A percentile compares a stretch with the other conserved stretches of the same genome.
Evolutionary conservation across 2,797 vertebrate species (phyloP).

Genomic region (Tachyglossus aculeatus): DNA sequence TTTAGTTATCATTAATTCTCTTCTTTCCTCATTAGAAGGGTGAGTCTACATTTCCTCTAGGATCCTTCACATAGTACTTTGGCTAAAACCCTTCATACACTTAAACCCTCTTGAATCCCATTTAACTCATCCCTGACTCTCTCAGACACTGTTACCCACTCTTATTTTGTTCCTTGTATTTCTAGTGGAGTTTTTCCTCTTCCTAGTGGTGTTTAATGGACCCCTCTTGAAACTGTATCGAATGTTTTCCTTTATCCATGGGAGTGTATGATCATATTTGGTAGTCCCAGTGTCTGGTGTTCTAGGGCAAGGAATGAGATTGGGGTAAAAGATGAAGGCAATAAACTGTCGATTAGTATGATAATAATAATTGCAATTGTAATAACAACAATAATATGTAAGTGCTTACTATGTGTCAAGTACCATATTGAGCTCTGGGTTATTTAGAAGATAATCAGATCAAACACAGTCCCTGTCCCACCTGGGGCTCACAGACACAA

Average conservation of each 20-base stretch:
- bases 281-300: too few relatives aligned
- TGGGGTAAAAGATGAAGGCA: too few relatives aligned
- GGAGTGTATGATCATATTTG: too few relatives aligned
- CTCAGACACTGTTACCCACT: background rate
- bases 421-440: background rate
- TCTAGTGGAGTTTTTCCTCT: background rate
- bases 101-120: constrained; percentile 18
- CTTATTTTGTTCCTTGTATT: background rate
- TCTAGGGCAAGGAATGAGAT: too few relatives aligned
- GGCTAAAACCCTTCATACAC: constrained; percentile 19
- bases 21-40: constrained; percentile 32
- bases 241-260: too few relatives aligned
- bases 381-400: background rate
- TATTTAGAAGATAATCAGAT: too few relatives aligned
- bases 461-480: too few relatives aligned
- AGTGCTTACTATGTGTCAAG: background rate
- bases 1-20: constrained; percentile 48
- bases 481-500: too few relatives aligned
- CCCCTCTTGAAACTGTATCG: too few relatives aligned
- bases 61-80: constrained; percentile 41
- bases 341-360: too few relatives aligned
- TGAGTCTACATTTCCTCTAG: background rate
- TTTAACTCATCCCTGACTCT: constrained; percentile 8
- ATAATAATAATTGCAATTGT: background rate
- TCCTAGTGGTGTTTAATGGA: too few relatives aligned